phyloP scores from a whole-genome alignment of 2,113 vertebrate species.

The Pseudolaguvia tuberculata region DNA sequence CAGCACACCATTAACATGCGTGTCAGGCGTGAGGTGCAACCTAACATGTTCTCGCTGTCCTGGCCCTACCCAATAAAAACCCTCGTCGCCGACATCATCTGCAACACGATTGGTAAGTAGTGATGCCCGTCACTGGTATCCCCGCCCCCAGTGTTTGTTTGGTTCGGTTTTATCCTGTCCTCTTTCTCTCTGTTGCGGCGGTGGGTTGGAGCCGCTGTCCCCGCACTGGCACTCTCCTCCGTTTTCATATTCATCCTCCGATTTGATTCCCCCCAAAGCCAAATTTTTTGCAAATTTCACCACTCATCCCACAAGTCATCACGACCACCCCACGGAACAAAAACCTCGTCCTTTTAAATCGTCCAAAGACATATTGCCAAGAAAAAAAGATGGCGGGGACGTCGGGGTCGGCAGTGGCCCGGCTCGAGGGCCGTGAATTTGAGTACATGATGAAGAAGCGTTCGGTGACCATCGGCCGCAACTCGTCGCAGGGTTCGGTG shows the following conservation, averaged over 20 bases:
- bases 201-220: constrained; percentile 73
- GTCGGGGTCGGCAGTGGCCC: constrained; percentile 81
- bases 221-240: constrained; percentile 71
- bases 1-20: constrained; percentile 46
- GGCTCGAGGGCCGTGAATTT: constrained; percentile 95
- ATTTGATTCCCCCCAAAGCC: constrained; percentile 54
- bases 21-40: constrained; percentile 46
- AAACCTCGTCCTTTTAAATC: constrained; percentile 38
- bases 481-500: constrained; percentile 94
- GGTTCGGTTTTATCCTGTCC: constrained; percentile 47
- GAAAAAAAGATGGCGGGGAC: constrained; percentile 78
- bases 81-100: constrained; percentile 44
- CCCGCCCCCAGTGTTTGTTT: constrained; percentile 67
- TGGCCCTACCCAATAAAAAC: not conserved
- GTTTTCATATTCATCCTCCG: constrained; percentile 64
- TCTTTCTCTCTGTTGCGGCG: constrained; percentile 68
- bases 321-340: not conserved
- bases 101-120: constrained; percentile 47
- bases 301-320: constrained; percentile 15
- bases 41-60: constrained; percentile 10
- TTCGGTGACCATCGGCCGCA: constrained; percentile 90
- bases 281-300: constrained; percentile 38
- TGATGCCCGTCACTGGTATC: constrained; percentile 35
- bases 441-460: constrained; percentile 91
- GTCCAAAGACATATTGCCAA: constrained; percentile 31